These are phyloP conservation scores for Oasisia sp. DNA, from an alignment of 2,888 invertebrate genomes.

Conservation along the genomic window DNA sequence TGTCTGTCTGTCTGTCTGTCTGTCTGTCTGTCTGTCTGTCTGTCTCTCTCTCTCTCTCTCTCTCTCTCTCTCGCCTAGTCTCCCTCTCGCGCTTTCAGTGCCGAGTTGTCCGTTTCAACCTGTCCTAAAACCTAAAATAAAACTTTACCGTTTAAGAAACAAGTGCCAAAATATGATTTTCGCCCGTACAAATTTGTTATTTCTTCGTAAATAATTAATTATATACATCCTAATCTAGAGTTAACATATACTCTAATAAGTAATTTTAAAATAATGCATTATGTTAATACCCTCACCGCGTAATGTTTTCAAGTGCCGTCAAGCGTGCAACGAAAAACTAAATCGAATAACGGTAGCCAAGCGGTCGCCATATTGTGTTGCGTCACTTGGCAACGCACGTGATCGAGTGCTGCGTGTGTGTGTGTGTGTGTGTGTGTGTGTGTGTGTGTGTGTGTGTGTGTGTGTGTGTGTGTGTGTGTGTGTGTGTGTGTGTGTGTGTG, in stretches of 20 bases:
- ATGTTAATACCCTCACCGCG: not conserved
- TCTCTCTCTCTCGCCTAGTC: no score
- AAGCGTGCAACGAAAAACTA: not conserved
- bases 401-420: not conserved
- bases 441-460: no score
- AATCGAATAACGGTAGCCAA: not conserved
- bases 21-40: no score
- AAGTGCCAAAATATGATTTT: not conserved
- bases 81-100: no score
- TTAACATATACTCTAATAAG: not conserved
- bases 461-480: no score
- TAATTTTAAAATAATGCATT: not conserved
- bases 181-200: no score
- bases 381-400: not conserved
- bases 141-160: not conserved
- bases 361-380: not conserved
- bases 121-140: no score
- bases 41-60: no score
- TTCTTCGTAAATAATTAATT: not conserved
- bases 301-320: not conserved
- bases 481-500: no score
- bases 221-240: not conserved
- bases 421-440: no score
- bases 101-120: no score
- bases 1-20: no score